Conservation (phyloP, 2,888 invertebrate species). For the Dysmachus trigonus region DNA sequence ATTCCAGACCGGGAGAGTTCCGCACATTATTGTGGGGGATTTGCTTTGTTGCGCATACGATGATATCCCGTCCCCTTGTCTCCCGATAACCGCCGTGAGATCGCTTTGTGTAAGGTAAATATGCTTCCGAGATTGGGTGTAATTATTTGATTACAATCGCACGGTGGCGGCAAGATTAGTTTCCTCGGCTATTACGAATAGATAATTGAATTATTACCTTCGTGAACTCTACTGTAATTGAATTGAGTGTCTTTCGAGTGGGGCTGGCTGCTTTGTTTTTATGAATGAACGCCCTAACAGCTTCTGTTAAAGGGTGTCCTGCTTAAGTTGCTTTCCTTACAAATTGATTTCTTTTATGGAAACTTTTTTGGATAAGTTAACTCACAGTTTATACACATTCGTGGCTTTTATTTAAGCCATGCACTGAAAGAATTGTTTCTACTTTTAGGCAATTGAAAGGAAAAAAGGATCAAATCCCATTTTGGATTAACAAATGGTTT, state of each 20-base stretch:
- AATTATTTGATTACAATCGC: constrained; percentile 34
- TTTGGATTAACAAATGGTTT: background rate
- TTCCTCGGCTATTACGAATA: constrained; percentile 28
- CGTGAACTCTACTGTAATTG: background rate
- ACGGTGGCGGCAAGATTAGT: constrained; percentile 14
- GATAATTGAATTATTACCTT: constrained; percentile 30
- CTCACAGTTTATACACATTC: background rate
- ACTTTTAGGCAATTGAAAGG: background rate
- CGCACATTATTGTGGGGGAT: background rate
- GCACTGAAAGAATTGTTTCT: background rate
- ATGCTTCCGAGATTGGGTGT: constrained; percentile 29
- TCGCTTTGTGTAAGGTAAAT: constrained; percentile 18
- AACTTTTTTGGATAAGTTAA: background rate
- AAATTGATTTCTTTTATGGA: background rate
- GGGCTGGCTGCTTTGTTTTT: background rate
- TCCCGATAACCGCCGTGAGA: background rate
- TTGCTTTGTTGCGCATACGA: background rate
- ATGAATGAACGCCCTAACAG: background rate
- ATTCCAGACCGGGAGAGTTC: background rate
- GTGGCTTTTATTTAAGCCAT: background rate
- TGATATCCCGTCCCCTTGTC: background rate
- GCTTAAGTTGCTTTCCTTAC: background rate
- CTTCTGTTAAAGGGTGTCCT: background rate
- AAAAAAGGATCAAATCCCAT: background rate
- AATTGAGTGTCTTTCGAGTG: constrained; percentile 2